Base-by-base conservation (phyloP, 2,888 invertebrate genomes). In the Brenthis hecate region DNA sequence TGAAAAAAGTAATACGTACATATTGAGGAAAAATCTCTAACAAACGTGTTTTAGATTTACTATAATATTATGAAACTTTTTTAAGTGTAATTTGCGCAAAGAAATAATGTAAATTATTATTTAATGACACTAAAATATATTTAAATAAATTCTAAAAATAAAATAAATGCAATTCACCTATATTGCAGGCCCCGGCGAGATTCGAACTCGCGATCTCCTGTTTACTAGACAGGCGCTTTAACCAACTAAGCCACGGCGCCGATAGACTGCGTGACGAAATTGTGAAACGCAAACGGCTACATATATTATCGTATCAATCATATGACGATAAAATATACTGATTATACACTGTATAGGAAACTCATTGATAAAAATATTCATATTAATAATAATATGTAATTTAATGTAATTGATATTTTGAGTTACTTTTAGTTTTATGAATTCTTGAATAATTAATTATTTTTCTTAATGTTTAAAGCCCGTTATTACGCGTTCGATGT, bases 241-340 rank as follows among this genome's bases (percentile, higher is more conserved):
- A 94, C 95, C 94, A 95, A 95, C 95, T 95, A 95, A 95, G 95
- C 95, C 94, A 95, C 94, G 94, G 94, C 94, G 94, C 94, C 94
- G 78, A 58, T 65, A 56, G 4, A 28, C 14, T 3, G 1, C 3
- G 0, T 6, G 11, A 13, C 60, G 69, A 74, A 74, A 67, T 71
- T 13, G 56, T 54, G 19, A 50, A 6, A 0, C 48, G 47, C 43
- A 54, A 13, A 54, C 66, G 28, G 2, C 13, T 13, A 19, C 19
- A 19, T 19, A 2, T 23, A 14, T 62, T 65, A 68, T 64, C 62
- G 63, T 72, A 68, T 56, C 50, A n/a, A 1, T 28, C 19, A 8
- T 48, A 57, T 5, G 43, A 19, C 6, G 19, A 2, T 6, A 54
- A 19, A 19, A 19, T 43, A 2, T 11, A 43, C 36, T 43, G 36